These are phyloP conservation scores for Glaucidium brasilianum DNA, from an alignment of 2,113 vertebrate genomes.

Conservation along the genomic window DNA sequence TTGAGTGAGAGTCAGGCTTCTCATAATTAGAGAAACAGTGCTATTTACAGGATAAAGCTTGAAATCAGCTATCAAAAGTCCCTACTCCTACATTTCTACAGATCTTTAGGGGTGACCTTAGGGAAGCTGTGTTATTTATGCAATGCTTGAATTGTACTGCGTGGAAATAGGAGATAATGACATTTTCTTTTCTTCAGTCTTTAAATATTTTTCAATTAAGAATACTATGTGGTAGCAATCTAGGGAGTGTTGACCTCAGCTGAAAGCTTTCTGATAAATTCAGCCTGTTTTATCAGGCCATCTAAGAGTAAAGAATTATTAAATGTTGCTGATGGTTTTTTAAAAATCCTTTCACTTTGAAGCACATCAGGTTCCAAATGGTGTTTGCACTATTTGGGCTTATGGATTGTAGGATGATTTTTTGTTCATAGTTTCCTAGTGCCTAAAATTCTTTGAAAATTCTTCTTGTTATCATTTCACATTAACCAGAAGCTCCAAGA, in stretches of 20 bases:
- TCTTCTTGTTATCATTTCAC: background rate
- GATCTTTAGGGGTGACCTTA: background rate
- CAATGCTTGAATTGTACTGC: background rate
- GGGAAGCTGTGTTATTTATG: background rate
- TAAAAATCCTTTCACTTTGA: background rate
- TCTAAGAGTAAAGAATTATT: background rate
- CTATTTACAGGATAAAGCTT: background rate
- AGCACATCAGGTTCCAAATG: background rate
- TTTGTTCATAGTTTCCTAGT: background rate
- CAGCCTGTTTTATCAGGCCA: background rate
- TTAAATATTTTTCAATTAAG: background rate
- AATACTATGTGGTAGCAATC: background rate
- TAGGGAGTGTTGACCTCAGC: background rate
- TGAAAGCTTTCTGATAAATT: background rate
- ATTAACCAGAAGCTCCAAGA: background rate
- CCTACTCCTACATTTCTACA: background rate
- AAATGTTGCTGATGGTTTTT: background rate
- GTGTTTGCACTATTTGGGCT: background rate
- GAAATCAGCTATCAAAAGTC: background rate
- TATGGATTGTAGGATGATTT: background rate
- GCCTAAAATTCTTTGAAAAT: background rate
- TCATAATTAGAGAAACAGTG: background rate
- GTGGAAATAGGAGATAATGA: background rate
- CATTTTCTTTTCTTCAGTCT: background rate
- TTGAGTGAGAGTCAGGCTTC: background rate